Evolutionary conservation across 1,140 invertebrate genomes (phyloP), one percentile per base, ranked within the genome.

Genomic region (Melanaphis sacchari): DNA sequence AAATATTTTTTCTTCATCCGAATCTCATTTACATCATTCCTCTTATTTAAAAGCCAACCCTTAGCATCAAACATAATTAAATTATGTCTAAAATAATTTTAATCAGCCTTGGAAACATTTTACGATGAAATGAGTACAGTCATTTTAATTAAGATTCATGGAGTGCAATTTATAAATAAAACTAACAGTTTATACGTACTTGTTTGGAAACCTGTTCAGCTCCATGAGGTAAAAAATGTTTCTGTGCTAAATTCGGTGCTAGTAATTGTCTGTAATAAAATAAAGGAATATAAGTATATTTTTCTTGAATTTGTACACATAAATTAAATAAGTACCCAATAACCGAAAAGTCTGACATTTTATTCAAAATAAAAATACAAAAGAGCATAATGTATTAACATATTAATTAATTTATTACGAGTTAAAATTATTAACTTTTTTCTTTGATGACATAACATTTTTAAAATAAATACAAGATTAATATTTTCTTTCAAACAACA

Each of bases 211-310:
- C 96, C 95, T 97, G 96, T 95, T 97, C 96, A 92, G 96, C 97
- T 94, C 97, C 97, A 94, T 96, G 96, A 90, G 96, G 95, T 94
- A 98, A 96, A 95, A 96, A 97, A 95, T 98, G 97, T 95, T 97
- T 98, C 95, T 98, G 97, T 95, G 97, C 96, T 95, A 98, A 96
- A 96, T 98, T 98, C 91, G 97, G 97, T 95, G 97, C 97, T 95
- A 97, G 96, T 94, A 97, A 96, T 97, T 97, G 97, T 94, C 97
- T 97, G 96, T 9, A 96, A 96, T 94, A 94, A 93, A 90, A 93
- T 41, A 85, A 85, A 82, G 31, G 40, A 76, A n/a, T n/a, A 76
- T 36, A 87, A 84, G 31, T 36, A 31, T 40, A 26, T 59, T 52
- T 43, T 85, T 52, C 49, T 49, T 84, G n/a, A 94, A 40, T n/a